Percentiles rank a stretch among this genome's conserved stretches.
Evolutionary conservation across 1,140 invertebrate species (phyloP).

Genomic region (Acromyrmex charruanus): DNA sequence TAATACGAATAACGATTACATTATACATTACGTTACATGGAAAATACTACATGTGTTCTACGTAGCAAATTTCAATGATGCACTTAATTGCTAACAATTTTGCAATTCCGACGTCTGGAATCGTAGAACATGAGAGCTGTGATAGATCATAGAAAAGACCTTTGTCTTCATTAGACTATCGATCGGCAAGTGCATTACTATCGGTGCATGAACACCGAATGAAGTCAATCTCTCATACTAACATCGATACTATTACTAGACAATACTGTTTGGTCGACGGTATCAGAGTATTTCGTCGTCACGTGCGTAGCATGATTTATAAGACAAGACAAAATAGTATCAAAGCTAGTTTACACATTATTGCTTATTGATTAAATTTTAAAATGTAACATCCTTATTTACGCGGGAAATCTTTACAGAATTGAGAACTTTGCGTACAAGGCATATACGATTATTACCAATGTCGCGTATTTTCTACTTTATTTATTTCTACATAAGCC

Average conservation of each 20-base stretch:
- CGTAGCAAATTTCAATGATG: background rate
- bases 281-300: constrained; percentile 11
- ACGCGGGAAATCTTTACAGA: background rate
- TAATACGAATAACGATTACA: background rate
- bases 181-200: constrained; percentile 70
- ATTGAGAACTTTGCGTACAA: background rate
- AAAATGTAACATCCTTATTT: background rate
- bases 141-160: constrained; percentile 45
- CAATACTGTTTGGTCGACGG: background rate
- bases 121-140: constrained; percentile 20
- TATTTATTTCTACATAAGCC: constrained; percentile 28
- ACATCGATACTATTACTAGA: constrained; percentile 35
- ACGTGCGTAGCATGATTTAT: background rate
- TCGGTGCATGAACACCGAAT: constrained; percentile 54
- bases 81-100: constrained; percentile 29
- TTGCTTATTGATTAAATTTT: background rate
- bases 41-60: background rate
- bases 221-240: constrained; percentile 43
- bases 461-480: constrained; percentile 38
- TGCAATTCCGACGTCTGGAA: constrained; percentile 23
- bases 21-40: background rate
- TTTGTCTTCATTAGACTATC: constrained; percentile 72
- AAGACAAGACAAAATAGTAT: background rate
- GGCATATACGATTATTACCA: background rate
- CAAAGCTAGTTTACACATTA: background rate